These are phyloP conservation scores for Harlomillsia oculata DNA, from an alignment of 1,140 invertebrate species.

Conservation along the genomic window DNA sequence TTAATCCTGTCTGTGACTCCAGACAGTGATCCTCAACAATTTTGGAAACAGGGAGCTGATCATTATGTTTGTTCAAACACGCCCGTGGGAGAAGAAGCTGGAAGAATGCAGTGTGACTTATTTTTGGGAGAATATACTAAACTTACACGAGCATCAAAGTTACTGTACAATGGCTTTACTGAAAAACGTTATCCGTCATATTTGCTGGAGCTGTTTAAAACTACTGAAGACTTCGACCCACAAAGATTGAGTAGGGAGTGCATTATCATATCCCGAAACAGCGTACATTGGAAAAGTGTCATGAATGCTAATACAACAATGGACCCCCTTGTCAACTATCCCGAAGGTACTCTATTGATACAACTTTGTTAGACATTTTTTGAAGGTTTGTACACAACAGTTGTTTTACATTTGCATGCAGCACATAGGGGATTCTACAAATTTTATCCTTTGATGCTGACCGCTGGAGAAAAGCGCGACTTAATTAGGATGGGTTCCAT, in stretches of 20 bases:
- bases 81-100: too few species aligned
- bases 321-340: slow-evolving; percentile 36
- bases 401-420: too few species aligned
- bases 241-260: slow-evolving; percentile 33
- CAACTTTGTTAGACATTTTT: not conserved
- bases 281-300: slow-evolving; percentile 52
- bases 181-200: slow-evolving; percentile 33
- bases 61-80: too few species aligned
- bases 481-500: not conserved
- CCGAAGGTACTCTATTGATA: slow-evolving; percentile 40
- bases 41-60: too few species aligned
- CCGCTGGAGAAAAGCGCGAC: not conserved
- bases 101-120: too few species aligned
- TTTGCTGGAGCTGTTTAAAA: slow-evolving; percentile 37
- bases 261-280: slow-evolving; percentile 54
- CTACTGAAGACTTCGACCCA: slow-evolving; percentile 22
- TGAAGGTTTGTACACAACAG: too few species aligned
- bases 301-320: slow-evolving; percentile 33
- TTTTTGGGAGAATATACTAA: too few species aligned
- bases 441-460: slow-evolving; percentile 46
- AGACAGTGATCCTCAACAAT: slow-evolving; percentile 19
- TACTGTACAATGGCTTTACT: too few species aligned
- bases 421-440: slow-evolving; percentile 52
- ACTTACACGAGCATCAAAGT: too few species aligned
- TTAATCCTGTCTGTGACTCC: slow-evolving; percentile 17